These are phyloP conservation scores for Temnothorax ravouxi DNA, from an alignment of 2,888 invertebrate species.

Conservation along the genomic window DNA sequence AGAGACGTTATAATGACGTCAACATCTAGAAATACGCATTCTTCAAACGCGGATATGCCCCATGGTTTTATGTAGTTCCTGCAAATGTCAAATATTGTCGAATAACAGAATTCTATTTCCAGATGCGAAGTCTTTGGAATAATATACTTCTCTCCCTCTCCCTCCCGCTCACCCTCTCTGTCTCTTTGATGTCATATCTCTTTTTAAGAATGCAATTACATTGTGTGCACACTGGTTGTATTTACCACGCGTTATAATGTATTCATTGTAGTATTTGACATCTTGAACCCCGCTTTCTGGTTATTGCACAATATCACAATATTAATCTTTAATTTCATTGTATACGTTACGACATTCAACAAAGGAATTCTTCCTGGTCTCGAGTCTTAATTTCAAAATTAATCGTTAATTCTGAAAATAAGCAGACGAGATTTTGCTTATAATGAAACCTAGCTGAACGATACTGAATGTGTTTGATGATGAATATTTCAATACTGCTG, in stretches of 20 bases:
- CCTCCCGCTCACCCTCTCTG: not conserved
- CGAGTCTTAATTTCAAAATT: not conserved
- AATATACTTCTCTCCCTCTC: not conserved
- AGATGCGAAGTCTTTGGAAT: not conserved
- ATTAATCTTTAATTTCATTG: not conserved
- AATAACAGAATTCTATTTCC: slow-evolving; percentile 10
- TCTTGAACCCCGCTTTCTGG: not conserved
- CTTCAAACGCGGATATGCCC: slow-evolving; percentile 6
- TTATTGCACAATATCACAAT: not conserved
- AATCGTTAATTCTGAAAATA: not conserved
- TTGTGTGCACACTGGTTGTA: not conserved
- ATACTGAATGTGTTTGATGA: not conserved
- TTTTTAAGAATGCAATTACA: slow-evolving; percentile 31
- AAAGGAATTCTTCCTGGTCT: not conserved
- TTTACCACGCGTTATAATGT: not conserved
- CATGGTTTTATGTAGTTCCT: not conserved
- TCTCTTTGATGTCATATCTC: slow-evolving; percentile 5
- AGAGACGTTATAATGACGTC: slow-evolving; percentile 34
- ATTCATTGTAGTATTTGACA: not conserved
- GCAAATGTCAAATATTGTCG: not conserved
- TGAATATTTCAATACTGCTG: not conserved
- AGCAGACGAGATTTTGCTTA: not conserved
- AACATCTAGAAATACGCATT: slow-evolving; percentile 18
- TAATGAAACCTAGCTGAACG: too few species aligned
- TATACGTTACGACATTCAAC: not conserved